Percentiles rank a stretch among this genome's conserved stretches.
These are phyloP conservation scores for Pammene aurita DNA, from an alignment of 2,888 invertebrate species.

Conservation along the genomic window DNA sequence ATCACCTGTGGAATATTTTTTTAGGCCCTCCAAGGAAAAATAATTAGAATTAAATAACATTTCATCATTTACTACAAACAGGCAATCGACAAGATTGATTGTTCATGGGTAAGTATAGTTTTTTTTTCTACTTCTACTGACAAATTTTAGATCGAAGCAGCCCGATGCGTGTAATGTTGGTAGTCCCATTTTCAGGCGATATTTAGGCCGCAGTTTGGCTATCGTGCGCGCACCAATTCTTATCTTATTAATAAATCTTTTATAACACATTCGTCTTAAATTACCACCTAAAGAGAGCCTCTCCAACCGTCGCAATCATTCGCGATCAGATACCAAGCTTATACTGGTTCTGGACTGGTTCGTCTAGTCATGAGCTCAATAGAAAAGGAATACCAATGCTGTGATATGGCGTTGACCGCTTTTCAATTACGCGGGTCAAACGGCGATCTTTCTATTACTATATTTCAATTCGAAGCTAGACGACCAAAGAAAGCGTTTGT, in stretches of 20 bases:
- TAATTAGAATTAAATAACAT: too few relatives aligned
- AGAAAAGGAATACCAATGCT: constrained; percentile 24
- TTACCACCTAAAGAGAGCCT: neutral
- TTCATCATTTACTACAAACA: too few relatives aligned
- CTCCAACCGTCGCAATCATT: neutral
- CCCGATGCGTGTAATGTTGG: constrained; percentile 52
- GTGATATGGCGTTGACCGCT: constrained; percentile 65
- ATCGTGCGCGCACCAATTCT: constrained; percentile 71
- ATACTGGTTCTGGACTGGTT: neutral
- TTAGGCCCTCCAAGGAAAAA: too few relatives aligned
- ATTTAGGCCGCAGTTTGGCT: constrained; percentile 74
- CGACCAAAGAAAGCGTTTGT: constrained; percentile 50
- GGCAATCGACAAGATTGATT: too few relatives aligned
- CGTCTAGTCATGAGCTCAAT: neutral
- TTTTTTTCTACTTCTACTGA: too few relatives aligned
- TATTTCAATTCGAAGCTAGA: constrained; percentile 42
- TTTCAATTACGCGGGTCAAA: constrained; percentile 76
- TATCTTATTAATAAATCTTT: constrained; percentile 5
- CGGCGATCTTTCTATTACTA: constrained; percentile 52
- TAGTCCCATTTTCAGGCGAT: constrained; percentile 64
- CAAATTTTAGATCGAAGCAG: neutral
- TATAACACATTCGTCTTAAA: neutral
- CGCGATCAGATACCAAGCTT: neutral
- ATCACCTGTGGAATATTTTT: too few relatives aligned
- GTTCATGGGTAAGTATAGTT: too few relatives aligned